Conservation (phyloP, 2,797 vertebrate species). For the Pipistrellus nathusii region DNA sequence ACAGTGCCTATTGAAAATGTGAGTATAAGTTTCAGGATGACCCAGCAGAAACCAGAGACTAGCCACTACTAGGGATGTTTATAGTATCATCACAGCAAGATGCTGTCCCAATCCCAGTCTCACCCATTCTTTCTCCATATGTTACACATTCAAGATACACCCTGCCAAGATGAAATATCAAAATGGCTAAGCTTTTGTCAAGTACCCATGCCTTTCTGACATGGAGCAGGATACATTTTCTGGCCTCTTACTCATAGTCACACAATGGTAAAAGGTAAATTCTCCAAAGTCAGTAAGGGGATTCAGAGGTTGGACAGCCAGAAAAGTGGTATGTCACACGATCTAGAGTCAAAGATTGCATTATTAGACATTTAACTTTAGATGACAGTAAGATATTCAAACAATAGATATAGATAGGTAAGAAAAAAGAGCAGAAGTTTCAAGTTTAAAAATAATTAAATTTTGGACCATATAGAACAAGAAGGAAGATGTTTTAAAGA, state of each 20-base stretch:
- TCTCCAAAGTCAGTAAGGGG: neutral
- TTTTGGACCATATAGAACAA: neutral
- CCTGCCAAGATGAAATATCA: neutral
- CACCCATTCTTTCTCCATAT: neutral
- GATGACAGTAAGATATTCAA: neutral
- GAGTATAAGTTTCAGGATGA: neutral
- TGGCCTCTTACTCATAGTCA: neutral
- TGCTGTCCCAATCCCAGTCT: neutral
- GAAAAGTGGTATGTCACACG: neutral
- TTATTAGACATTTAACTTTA: conserved; percentile 12
- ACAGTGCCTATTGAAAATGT: neutral
- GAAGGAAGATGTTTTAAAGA: neutral
- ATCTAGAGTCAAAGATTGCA: neutral
- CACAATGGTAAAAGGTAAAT: neutral
- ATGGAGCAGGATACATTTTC: neutral
- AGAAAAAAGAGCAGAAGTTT: conserved; percentile 25
- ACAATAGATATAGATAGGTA: neutral
- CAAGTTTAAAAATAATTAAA: conserved; percentile 25
- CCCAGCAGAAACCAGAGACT: neutral
- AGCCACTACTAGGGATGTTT: neutral
- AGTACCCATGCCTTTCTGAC: neutral
- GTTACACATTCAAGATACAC: neutral
- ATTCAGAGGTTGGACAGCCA: neutral
- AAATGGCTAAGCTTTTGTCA: neutral
- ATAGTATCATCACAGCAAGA: neutral